Percentiles rank a stretch among this genome's conserved stretches.
Conservation (phyloP, 1,140 invertebrate genomes). For the Hylaeus anthracinus region DNA sequence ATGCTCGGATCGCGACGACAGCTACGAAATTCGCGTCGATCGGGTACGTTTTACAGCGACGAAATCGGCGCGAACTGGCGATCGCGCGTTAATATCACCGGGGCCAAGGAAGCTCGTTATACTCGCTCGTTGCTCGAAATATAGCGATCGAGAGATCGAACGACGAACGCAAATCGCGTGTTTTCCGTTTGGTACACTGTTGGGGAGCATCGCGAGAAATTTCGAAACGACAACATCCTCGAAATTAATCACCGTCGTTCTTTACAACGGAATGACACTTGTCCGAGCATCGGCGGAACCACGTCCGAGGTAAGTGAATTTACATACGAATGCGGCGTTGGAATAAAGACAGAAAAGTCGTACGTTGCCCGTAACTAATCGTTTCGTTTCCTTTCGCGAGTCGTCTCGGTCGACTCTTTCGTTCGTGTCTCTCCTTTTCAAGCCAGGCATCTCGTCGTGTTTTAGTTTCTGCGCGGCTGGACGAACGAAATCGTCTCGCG, state of each 20-base stretch:
- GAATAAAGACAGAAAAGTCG: constrained; percentile 64
- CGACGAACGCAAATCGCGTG: not conserved
- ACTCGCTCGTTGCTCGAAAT: too few relatives aligned
- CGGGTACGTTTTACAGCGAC: too few relatives aligned
- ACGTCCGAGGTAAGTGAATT: constrained; percentile 54
- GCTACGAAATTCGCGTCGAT: too few relatives aligned
- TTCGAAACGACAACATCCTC: constrained; percentile 3
- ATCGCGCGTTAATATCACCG: too few relatives aligned
- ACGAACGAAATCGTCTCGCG: constrained; percentile 10
- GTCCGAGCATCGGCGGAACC: not conserved
- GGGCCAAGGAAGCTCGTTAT: too few relatives aligned
- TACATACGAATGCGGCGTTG: constrained; percentile 72
- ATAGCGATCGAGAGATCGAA: too few relatives aligned
- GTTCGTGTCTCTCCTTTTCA: not conserved
- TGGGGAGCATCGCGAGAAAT: constrained; percentile 40
- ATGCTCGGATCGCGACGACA: too few relatives aligned
- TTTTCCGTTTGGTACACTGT: constrained; percentile 15
- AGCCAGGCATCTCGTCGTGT: not conserved
- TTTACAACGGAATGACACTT: not conserved
- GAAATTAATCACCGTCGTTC: constrained; percentile 30
- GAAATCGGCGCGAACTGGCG: too few relatives aligned
- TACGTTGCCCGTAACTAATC: constrained; percentile 74
- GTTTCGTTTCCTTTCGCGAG: constrained; percentile 44
- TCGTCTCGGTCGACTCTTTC: constrained; percentile 23
- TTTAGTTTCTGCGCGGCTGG: not conserved